Conservation (phyloP, 2,888 invertebrate genomes). For the Volucella zonaria region DNA sequence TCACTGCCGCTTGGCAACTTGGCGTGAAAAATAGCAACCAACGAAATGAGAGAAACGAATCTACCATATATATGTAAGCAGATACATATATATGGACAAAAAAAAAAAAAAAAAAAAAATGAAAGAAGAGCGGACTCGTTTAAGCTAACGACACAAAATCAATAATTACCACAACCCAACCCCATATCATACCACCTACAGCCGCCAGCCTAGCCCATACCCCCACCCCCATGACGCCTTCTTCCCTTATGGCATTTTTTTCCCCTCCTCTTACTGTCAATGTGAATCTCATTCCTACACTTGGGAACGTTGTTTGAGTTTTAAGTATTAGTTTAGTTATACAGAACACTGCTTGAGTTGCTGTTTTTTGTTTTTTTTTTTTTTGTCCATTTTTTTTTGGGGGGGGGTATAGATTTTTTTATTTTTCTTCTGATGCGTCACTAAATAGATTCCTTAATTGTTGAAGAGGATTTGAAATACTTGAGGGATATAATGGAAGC, state of each 20-base stretch:
- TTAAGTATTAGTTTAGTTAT: slow-evolving; percentile 73
- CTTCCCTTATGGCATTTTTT: slow-evolving; percentile 48
- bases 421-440: slow-evolving; percentile 55
- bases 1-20: slow-evolving; percentile 48
- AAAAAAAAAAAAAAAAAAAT: slow-evolving; percentile 25
- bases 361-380: slow-evolving; percentile 21
- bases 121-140: slow-evolving; percentile 57
- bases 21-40: slow-evolving; percentile 73
- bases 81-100: slow-evolving; percentile 29
- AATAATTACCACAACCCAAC: slow-evolving; percentile 77
- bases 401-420: slow-evolving; percentile 57
- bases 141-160: slow-evolving; percentile 77
- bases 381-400: neutral
- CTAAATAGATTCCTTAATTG: slow-evolving; percentile 73
- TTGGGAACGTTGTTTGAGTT: slow-evolving; percentile 71
- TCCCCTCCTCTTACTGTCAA: slow-evolving; percentile 49
- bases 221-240: slow-evolving; percentile 4
- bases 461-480: slow-evolving; percentile 66
- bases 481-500: slow-evolving; percentile 34
- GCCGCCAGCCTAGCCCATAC: slow-evolving; percentile 6
- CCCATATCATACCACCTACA: slow-evolving; percentile 36
- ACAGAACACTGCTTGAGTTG: slow-evolving; percentile 55
- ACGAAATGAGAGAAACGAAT: slow-evolving; percentile 63
- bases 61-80: slow-evolving; percentile 35
- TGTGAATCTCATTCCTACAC: slow-evolving; percentile 71